Base-by-base conservation (phyloP, 1,140 invertebrate genomes). In the Zaprionus ghesquierei region DNA sequence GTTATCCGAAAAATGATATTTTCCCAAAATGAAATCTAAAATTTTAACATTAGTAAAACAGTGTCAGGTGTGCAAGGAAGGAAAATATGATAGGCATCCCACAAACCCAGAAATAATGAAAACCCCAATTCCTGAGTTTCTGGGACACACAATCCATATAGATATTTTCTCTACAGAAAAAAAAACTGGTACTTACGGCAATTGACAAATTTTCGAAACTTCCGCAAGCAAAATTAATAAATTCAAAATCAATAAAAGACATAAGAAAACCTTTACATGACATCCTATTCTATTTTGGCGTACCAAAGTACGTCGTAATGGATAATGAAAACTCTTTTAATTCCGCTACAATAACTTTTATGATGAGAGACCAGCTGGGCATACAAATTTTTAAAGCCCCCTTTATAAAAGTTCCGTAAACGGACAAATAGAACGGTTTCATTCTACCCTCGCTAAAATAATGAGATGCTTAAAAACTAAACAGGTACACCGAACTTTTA, bases 251-350 rank as follows among this genome's bases (percentile, higher is more conserved):
- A 29, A 38, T 38, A 27, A 54, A 69, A 49, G 27, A 69, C 18
- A 46, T 76, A 20, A 73, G 25, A 50, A 22, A 59, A 64, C 49
- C 29, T 2, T 10, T 75, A 29, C 51, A 63, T 12, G 68, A 75
- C 4, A 29, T 74, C 10, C 18, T 75, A 31, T 62, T 72, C n/a
- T 49, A 27, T n/a, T 69, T 33, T 31, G 60, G 65, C 13, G 38
- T 77, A 12, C 69, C 69, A 12, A 53, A 77, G 53, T 53, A 13
- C 25, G 53, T 71, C 3, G 66, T 75, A 23, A 63, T 70, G 13
- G 62, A 75, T 18, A 78, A 75, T 31, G 63, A 78, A 54, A 75
- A 68, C 41, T 58, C 60, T 1, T 27, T 71, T n/a, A 61, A 65
- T 33, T 73, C 70, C n/a, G 53, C 59, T n/a, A 15, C 46, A 6